phyloP scores from a whole-genome alignment of 1,140 invertebrate genomes.

The Drosophila aff. region DNA sequence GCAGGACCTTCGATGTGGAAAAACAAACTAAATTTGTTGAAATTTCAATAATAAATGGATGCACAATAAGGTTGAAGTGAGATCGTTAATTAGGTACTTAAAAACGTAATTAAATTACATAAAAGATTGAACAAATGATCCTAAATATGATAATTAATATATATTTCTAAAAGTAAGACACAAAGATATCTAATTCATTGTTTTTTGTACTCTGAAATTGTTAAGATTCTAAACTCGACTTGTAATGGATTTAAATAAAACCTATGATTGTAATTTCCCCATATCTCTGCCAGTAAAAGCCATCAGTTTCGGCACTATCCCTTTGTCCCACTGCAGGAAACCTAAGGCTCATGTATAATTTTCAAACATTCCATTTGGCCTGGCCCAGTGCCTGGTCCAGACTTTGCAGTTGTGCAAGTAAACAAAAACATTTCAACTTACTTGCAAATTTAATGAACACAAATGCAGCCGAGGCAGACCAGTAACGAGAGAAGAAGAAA shows the following conservation, averaged over 20 bases:
- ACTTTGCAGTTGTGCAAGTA: slow-evolving; percentile 39
- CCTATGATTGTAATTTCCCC: too few species aligned
- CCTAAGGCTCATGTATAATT: slow-evolving; percentile 53
- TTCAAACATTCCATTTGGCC: slow-evolving; percentile 38
- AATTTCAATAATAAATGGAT: neutral
- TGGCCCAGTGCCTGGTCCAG: neutral
- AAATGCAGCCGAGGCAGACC: slow-evolving; percentile 49
- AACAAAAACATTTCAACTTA: slow-evolving; percentile 77
- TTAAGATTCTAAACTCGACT: neutral
- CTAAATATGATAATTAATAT: neutral
- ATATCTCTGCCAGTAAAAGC: neutral
- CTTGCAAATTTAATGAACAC: slow-evolving; percentile 76
- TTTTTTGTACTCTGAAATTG: neutral
- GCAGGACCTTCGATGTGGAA: neutral
- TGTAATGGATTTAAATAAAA: neutral
- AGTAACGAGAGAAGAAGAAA: slow-evolving; percentile 21
- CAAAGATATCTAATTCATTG: too few species aligned
- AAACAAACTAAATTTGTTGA: neutral
- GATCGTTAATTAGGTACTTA: neutral
- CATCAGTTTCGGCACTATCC: neutral
- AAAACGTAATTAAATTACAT: neutral
- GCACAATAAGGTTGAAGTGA: neutral
- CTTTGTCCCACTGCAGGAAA: neutral
- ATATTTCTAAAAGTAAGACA: too few species aligned
- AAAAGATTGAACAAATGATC: too few species aligned